Percentiles rank a stretch among this genome's conserved stretches.
Evolutionary conservation across 2,888 invertebrate species (phyloP).

Genomic region (Rhyacophila evoluta): DNA sequence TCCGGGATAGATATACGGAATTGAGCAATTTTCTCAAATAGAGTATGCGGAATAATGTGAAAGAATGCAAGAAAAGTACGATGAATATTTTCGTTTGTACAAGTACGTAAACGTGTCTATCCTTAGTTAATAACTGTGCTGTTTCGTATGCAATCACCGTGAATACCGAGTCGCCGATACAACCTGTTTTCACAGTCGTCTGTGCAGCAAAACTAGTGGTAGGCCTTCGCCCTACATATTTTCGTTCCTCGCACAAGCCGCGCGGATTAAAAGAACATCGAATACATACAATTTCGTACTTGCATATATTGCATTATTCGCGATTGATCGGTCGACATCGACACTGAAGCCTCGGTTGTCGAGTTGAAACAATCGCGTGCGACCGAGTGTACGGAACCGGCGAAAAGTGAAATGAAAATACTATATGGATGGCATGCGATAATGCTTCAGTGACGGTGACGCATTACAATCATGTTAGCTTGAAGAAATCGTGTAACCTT

Average conservation of each 20-base stretch:
- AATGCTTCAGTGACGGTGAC: background rate
- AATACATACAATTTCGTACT: background rate
- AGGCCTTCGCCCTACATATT: conserved; percentile 32
- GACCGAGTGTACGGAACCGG: background rate
- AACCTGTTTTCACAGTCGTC: conserved; percentile 12
- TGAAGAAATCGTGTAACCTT: background rate
- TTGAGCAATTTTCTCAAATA: background rate
- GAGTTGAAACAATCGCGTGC: background rate
- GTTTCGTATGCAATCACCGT: background rate
- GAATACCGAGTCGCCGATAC: background rate
- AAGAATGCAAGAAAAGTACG: background rate
- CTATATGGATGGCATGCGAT: background rate
- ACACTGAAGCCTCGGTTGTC: background rate
- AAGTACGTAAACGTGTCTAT: background rate
- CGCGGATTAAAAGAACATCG: background rate
- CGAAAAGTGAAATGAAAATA: conserved; percentile 28
- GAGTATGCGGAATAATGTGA: background rate
- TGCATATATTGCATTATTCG: background rate
- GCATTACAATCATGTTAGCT: background rate
- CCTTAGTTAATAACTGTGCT: conserved; percentile 4
- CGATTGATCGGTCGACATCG: background rate
- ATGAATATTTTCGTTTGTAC: background rate
- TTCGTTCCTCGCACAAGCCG: background rate
- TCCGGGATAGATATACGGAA: no score
- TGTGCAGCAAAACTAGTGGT: background rate